Conservation (phyloP, 2,113 vertebrate species). For the Tachysurus vachellii region DNA sequence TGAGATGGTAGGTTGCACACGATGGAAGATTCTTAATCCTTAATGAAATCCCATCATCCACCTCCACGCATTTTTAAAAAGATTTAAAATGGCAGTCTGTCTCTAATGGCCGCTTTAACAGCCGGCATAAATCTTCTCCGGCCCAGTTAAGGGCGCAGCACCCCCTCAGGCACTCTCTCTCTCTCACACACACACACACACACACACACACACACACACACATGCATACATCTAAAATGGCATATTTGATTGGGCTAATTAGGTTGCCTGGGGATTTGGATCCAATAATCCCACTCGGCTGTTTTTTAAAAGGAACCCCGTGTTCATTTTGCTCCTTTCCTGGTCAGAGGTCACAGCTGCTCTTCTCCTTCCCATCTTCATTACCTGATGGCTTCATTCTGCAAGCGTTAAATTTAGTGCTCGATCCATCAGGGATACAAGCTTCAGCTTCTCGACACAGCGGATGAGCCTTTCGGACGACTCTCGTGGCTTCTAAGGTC, state of each 20-base stretch:
- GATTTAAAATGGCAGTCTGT: constrained; percentile 64
- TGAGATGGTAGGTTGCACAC: neutral
- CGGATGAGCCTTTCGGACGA: neutral
- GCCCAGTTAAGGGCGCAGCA: constrained; percentile 52
- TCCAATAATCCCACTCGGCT: constrained; percentile 46
- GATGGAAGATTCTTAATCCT: constrained; percentile 41
- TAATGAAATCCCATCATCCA: constrained; percentile 59
- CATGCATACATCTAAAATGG: neutral
- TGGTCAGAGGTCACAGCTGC: constrained; percentile 12
- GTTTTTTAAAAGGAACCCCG: constrained; percentile 32
- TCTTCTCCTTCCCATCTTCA: constrained; percentile 1
- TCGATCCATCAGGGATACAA: constrained; percentile 21
- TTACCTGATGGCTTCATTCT: constrained; percentile 27
- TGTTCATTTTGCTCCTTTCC: neutral
- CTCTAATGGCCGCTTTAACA: constrained; percentile 67
- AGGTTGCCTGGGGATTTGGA: constrained; percentile 44
- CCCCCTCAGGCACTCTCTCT: constrained; percentile 57
- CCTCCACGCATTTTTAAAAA: constrained; percentile 41
- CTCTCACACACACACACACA: too few relatives aligned
- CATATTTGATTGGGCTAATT: constrained; percentile 63
- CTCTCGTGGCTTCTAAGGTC: constrained; percentile 1
- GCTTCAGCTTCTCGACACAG: neutral
- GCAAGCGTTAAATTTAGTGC: constrained; percentile 1
- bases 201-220: neutral
- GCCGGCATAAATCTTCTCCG: constrained; percentile 69